Conservation (phyloP, 1,140 invertebrate species). For the Lycorma delicatula region DNA sequence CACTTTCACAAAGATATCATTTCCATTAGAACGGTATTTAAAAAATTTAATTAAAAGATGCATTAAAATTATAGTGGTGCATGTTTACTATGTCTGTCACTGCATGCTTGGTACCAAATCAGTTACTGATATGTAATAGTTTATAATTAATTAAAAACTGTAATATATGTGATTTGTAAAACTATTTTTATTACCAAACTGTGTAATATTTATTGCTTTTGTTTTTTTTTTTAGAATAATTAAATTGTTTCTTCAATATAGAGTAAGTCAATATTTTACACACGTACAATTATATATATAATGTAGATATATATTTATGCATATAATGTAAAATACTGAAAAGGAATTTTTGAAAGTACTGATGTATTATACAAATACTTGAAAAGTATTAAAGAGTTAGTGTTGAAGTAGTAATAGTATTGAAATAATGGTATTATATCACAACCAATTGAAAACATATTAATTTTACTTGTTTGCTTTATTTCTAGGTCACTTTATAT, state of each 20-base stretch:
- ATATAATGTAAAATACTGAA: neutral
- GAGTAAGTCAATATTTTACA: no score
- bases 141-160: constrained; percentile 44
- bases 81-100: constrained; percentile 64
- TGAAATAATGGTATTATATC: no score
- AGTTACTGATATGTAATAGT: constrained; percentile 39
- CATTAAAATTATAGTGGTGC: constrained; percentile 31
- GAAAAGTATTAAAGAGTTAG: neutral
- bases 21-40: neutral
- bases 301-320: neutral
- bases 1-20: neutral
- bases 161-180: no score
- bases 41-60: neutral
- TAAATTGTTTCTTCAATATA: no score
- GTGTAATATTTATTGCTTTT: no score
- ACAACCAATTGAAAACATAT: no score
- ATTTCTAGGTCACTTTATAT: constrained; percentile 50
- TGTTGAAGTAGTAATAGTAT: neutral
- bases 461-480: neutral
- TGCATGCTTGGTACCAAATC: constrained; percentile 63
- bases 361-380: neutral
- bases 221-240: no score
- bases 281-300: neutral
- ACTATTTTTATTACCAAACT: no score
- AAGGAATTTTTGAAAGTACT: neutral